Evolutionary conservation across 1,140 invertebrate species (phyloP).

Genomic region (Ridgeia piscesae): DNA sequence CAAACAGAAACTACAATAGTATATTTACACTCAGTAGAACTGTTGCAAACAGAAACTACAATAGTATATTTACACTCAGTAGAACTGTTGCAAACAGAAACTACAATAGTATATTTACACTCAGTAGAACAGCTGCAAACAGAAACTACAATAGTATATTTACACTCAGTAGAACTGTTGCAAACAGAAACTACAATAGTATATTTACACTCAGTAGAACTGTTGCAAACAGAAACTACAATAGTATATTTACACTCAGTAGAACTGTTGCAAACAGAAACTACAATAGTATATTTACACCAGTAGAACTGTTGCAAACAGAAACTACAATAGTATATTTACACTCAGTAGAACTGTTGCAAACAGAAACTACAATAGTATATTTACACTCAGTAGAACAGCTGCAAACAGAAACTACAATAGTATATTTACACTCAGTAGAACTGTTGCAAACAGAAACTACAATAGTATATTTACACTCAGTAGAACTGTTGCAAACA

Average conservation of each 20-base stretch:
- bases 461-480: background rate
- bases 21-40: no score
- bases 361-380: background rate
- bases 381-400: background rate
- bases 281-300: slow-evolving; percentile 46
- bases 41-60: no score
- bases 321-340: slow-evolving; percentile 31
- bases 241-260: no score
- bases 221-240: no score
- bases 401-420: background rate
- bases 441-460: background rate
- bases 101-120: no score
- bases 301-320: slow-evolving; percentile 58
- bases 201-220: no score
- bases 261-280: no score
- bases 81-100: no score
- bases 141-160: background rate
- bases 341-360: background rate
- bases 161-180: no score
- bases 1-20: no score
- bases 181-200: no score
- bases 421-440: background rate
- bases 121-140: background rate
- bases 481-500: background rate
- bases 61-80: no score